Conservation (phyloP, 2,797 vertebrate genomes). For the Xenops minutus region DNA sequence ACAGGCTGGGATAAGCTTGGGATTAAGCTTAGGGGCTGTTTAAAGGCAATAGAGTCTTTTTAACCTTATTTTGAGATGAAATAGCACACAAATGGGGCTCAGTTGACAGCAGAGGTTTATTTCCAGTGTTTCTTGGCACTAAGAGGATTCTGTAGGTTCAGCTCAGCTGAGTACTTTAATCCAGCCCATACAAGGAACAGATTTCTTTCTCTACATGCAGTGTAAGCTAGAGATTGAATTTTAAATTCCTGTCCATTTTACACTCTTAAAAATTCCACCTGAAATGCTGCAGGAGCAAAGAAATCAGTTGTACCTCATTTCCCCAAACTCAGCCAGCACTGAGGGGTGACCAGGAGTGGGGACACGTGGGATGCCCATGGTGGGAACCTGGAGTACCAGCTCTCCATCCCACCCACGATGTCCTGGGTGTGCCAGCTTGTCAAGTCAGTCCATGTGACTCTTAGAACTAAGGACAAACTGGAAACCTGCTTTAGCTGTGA, state of each 20-base stretch:
- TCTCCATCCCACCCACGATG: neutral
- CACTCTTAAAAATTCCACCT: neutral
- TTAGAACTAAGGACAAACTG: neutral
- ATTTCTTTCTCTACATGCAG: neutral
- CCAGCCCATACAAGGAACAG: fast-evolving
- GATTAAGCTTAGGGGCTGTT: neutral
- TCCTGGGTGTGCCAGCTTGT: neutral
- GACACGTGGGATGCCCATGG: fast-evolving
- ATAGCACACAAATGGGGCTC: neutral
- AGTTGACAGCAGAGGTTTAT: neutral
- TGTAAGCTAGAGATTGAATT: neutral
- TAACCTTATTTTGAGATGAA: neutral
- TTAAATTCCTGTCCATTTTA: neutral
- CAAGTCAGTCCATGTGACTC: fast-evolving
- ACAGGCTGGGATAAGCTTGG: neutral
- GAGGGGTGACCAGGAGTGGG: neutral
- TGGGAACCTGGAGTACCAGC: neutral
- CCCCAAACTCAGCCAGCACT: neutral
- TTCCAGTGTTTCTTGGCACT: neutral
- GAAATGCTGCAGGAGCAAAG: neutral
- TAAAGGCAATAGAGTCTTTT: neutral
- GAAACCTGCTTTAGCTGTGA: neutral
- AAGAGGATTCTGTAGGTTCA: neutral
- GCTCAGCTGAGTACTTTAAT: neutral
- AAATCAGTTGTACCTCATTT: fast-evolving